A percentile compares a stretch with the other conserved stretches of the same genome.
phyloP scores from a whole-genome alignment of 2,113 vertebrate species.

The Morphnarchus princeps region DNA sequence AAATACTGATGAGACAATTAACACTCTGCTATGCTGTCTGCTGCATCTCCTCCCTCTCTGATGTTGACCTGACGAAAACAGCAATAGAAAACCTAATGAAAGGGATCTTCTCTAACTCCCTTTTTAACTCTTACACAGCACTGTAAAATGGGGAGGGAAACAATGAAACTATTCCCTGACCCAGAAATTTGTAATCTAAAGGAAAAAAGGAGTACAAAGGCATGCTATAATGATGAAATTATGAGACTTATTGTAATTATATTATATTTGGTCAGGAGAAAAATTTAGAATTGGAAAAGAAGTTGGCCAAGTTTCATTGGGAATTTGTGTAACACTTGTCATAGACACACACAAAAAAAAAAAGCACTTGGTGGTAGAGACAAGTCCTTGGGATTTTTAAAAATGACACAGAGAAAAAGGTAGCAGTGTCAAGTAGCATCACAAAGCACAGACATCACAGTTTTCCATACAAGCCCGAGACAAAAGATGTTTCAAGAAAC shows the following conservation, averaged over 20 bases:
- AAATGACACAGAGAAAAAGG: background rate
- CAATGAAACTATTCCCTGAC: background rate
- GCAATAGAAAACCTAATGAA: background rate
- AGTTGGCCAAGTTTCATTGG: background rate
- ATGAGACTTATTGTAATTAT: background rate
- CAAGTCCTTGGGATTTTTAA: background rate
- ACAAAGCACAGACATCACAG: background rate
- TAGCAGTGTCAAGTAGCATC: background rate
- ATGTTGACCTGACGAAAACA: background rate
- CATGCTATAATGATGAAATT: background rate
- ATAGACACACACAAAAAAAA: background rate
- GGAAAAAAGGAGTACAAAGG: background rate
- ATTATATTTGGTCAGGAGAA: background rate
- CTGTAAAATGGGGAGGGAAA: background rate
- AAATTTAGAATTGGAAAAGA: background rate
- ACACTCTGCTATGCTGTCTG: background rate
- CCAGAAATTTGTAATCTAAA: background rate
- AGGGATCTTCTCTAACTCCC: background rate
- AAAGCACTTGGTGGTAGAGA: background rate
- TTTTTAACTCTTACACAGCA: background rate
- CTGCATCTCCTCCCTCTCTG: background rate
- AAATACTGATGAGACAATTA: background rate
- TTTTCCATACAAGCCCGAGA: background rate
- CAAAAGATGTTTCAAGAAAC: background rate
- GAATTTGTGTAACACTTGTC: background rate